These are phyloP conservation scores for Coryphaenoides rupestris DNA, from an alignment of 2,113 vertebrate species.

Conservation along the genomic window DNA sequence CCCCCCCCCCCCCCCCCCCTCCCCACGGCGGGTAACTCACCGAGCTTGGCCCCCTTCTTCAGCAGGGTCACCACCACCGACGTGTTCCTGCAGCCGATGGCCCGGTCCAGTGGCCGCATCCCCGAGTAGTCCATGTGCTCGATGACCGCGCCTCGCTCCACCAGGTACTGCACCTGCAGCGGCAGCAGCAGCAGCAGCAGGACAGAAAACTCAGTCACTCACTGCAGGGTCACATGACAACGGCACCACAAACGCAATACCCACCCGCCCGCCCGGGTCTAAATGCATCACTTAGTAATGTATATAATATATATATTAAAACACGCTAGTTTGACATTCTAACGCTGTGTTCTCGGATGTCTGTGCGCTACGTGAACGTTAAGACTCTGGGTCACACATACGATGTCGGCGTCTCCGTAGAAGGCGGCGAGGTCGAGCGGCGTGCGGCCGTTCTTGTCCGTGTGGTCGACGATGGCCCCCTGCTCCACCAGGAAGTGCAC, in stretches of 20 bases:
- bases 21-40: constrained; percentile 65
- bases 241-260: too few species aligned
- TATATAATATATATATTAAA: too few species aligned
- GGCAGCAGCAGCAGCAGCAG: too few species aligned
- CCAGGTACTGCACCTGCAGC: constrained; percentile 89
- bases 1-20: too few species aligned
- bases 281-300: too few species aligned
- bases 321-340: too few species aligned
- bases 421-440: constrained; percentile 93
- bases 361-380: too few species aligned
- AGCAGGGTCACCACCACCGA: constrained; percentile 89
- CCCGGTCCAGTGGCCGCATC: constrained; percentile 95
- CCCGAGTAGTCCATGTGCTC: constrained; percentile 95
- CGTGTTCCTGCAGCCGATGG: constrained; percentile 93
- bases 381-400: too few species aligned
- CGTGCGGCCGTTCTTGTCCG: constrained; percentile 92
- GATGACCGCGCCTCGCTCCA: constrained; percentile 93
- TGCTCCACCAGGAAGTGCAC: constrained; percentile 92
- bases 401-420: constrained; percentile 93
- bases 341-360: too few species aligned
- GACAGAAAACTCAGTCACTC: constrained; percentile 20
- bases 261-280: too few species aligned
- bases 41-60: constrained; percentile 94
- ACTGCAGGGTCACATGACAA: too few species aligned
- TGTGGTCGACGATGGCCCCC: constrained; percentile 91